phyloP scores from a whole-genome alignment of 2,113 vertebrate species.

The Oostethus manadensis region DNA sequence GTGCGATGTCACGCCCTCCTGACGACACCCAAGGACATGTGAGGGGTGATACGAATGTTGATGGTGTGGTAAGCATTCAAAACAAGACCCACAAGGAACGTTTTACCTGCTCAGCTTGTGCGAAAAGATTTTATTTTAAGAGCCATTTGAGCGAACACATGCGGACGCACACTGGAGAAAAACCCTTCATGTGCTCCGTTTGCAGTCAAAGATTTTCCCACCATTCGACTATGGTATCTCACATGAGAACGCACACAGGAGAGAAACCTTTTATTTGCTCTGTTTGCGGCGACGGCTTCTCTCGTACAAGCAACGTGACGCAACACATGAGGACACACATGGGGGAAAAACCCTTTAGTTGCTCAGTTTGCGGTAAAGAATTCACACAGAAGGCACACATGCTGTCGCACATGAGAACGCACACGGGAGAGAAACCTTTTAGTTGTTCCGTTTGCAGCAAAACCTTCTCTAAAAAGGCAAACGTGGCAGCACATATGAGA shows the following conservation, averaged over 20 bases:
- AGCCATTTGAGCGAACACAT: not conserved
- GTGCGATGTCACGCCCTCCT: not conserved
- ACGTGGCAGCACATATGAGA: not conserved
- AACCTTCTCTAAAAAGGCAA: not conserved
- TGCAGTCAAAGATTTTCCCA: not conserved
- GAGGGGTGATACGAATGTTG: too few species aligned
- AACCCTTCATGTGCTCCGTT: not conserved
- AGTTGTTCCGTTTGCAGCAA: not conserved
- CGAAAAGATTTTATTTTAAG: not conserved
- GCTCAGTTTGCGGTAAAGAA: not conserved
- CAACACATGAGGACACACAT: constrained; percentile 1
- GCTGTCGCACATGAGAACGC: not conserved
- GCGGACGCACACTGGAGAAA: not conserved
- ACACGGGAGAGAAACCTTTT: not conserved
- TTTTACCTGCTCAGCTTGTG: not conserved
- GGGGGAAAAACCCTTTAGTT: not conserved
- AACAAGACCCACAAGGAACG: not conserved
- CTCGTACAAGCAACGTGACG: not conserved
- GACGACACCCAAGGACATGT: too few species aligned
- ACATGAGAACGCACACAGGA: constrained; percentile 8
- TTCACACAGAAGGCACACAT: too few species aligned
- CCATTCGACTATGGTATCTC: not conserved
- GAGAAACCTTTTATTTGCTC: constrained; percentile 3
- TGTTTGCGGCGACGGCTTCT: not conserved
- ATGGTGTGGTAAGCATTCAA: too few species aligned